A percentile compares a stretch with the other conserved stretches of the same genome.
Conservation (phyloP, 2,888 invertebrate species). For the Sceliomorpha sp. region DNA sequence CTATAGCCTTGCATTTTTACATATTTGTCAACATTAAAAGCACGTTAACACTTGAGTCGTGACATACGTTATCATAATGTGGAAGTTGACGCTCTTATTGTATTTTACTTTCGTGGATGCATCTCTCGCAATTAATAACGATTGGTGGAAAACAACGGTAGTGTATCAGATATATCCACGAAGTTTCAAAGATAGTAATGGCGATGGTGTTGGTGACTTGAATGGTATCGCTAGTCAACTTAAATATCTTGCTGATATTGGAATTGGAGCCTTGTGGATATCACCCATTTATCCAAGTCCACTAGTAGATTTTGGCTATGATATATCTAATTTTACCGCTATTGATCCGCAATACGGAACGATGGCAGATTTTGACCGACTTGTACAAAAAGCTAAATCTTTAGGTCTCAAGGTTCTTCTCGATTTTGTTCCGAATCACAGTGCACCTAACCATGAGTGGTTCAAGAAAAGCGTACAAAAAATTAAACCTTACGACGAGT, state of each 20-base stretch:
- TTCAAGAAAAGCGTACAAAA: conserved; percentile 85
- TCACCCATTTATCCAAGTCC: conserved; percentile 87
- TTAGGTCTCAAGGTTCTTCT: conserved; percentile 77
- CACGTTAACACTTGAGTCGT: no score
- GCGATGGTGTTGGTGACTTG: conserved; percentile 67
- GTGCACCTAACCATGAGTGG: conserved; percentile 86
- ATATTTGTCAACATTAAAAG: no score
- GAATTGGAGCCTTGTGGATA: no score
- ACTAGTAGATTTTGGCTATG: conserved; percentile 85
- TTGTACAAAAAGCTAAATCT: conserved; percentile 77
- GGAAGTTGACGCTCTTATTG: no score
- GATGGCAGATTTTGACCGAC: conserved; percentile 82
- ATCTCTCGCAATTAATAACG: no score
- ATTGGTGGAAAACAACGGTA: conserved; percentile 91
- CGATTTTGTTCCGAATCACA: conserved; percentile 84
- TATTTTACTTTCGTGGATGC: no score
- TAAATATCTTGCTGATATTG: no score
- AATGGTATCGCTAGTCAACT: conserved; percentile 75
- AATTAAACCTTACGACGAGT: conserved; percentile 85
- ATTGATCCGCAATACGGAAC: conserved; percentile 84
- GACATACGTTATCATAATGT: no score
- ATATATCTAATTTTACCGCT: conserved; percentile 83
- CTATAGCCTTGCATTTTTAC: no score
- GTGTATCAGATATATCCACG: conserved; percentile 93
- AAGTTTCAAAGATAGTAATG: conserved; percentile 91